Evolutionary conservation across 2,888 invertebrate species (phyloP).

Genomic region (Ormyrus rosae): DNA sequence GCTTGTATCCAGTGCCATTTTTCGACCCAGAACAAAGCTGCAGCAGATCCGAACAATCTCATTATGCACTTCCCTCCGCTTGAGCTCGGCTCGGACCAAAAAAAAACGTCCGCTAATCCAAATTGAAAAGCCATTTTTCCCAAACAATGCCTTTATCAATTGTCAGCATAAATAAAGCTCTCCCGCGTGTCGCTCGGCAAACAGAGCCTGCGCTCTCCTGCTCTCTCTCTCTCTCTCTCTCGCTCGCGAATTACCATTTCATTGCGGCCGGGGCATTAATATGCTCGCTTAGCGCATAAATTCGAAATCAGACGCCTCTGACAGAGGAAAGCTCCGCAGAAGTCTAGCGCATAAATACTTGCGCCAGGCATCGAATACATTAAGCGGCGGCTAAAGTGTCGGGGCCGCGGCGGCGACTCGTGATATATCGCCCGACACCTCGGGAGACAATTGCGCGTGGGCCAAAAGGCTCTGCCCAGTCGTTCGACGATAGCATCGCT

Average conservation of each 20-base stretch:
- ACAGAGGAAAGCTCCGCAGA: constrained; percentile 58
- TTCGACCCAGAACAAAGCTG: no score
- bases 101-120: neutral
- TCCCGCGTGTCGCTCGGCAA: neutral
- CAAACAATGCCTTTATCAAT: constrained; percentile 9
- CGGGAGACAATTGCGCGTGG: constrained; percentile 42
- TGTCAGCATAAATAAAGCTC: constrained; percentile 15
- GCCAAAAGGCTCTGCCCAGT: constrained; percentile 55
- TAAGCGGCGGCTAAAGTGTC: constrained; percentile 26
- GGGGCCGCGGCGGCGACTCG: neutral
- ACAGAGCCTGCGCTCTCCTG: neutral
- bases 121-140: constrained; percentile 26
- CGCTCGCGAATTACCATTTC: constrained; percentile 34
- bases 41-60: no score
- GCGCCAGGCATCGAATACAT: constrained; percentile 46
- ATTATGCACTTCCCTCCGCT: no score
- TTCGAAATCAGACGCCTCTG: constrained; percentile 45
- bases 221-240: neutral
- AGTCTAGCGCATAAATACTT: constrained; percentile 47
- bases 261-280: constrained; percentile 28
- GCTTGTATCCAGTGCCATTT: no score
- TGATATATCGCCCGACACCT: constrained; percentile 38
- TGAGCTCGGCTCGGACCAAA: no score
- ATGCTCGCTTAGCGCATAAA: constrained; percentile 37
- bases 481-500: constrained; percentile 60